Evolutionary conservation across 2,113 vertebrate species (phyloP).

Genomic region (Solenodon paradoxus): DNA sequence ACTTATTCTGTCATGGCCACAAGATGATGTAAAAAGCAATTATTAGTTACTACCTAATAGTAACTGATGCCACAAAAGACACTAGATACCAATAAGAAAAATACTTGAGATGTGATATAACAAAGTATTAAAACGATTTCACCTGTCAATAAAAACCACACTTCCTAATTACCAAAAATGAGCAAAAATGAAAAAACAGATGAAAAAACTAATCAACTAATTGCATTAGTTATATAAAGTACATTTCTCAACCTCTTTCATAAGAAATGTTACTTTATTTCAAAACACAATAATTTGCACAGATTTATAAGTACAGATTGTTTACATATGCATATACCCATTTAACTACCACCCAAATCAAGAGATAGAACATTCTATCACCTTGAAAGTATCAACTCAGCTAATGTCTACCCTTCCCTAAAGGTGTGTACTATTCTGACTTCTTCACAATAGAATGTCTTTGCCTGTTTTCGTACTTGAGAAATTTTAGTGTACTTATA

Average conservation of each 20-base stretch:
- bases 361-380: not conserved
- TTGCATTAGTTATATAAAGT: not conserved
- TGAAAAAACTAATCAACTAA: not conserved
- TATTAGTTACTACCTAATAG: not conserved
- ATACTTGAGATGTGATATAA: not conserved
- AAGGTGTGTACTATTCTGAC: not conserved
- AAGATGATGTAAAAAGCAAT: not conserved
- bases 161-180: not conserved
- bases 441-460: not conserved
- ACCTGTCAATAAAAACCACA: not conserved
- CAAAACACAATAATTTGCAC: not conserved
- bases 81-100: not conserved
- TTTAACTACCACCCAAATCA: not conserved
- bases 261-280: not conserved
- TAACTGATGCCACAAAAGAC: not conserved
- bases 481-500: not conserved
- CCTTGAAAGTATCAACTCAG: not conserved
- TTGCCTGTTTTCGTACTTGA: not conserved
- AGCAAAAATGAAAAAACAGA: not conserved
- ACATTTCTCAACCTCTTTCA: not conserved
- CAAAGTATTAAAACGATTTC: not conserved
- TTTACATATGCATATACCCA: not conserved
- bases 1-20: not conserved
- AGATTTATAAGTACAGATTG: not conserved
- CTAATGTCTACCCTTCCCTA: not conserved